These are phyloP conservation scores for Coecobrya sp. DNA, from an alignment of 2,888 invertebrate species.

Conservation along the genomic window DNA sequence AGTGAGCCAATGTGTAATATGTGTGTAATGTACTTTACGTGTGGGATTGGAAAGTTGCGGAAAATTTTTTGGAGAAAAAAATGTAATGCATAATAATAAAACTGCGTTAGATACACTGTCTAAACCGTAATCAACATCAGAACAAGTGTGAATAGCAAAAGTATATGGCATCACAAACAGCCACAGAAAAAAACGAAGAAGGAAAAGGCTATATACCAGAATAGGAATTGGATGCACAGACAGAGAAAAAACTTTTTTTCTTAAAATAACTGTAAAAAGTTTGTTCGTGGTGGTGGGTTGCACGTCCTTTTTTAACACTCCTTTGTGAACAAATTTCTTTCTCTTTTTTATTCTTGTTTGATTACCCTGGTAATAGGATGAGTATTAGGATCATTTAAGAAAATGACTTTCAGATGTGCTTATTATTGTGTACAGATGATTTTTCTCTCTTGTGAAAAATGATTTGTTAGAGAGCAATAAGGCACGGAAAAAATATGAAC, in stretches of 20 bases:
- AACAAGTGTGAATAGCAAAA: constrained; percentile 18
- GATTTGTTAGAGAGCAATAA: constrained; percentile 34
- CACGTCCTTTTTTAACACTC: constrained; percentile 44
- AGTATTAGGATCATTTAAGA: constrained; percentile 54
- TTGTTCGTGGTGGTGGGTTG: not conserved
- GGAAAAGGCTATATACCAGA: not conserved
- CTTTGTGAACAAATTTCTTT: constrained; percentile 49
- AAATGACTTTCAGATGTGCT: constrained; percentile 65
- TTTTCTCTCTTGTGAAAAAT: not conserved
- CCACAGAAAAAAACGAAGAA: not conserved
- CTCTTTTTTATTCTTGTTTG: constrained; percentile 39
- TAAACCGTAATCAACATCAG: not conserved
- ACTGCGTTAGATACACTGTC: not conserved
- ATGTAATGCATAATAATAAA: not conserved
- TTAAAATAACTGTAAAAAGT: constrained; percentile 61
- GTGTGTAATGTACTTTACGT: constrained; percentile 31
- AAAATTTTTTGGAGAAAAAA: constrained; percentile 1
- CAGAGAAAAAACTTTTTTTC: constrained; percentile 9
- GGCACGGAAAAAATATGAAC: constrained; percentile 41
- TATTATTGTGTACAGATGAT: not conserved
- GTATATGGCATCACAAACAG: not conserved
- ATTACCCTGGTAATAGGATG: constrained; percentile 30
- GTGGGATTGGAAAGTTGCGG: constrained; percentile 35
- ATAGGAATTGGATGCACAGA: not conserved
- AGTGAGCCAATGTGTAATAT: not conserved